Conservation (phyloP, 2,888 invertebrate genomes). For the Agrotis exclamationis region DNA sequence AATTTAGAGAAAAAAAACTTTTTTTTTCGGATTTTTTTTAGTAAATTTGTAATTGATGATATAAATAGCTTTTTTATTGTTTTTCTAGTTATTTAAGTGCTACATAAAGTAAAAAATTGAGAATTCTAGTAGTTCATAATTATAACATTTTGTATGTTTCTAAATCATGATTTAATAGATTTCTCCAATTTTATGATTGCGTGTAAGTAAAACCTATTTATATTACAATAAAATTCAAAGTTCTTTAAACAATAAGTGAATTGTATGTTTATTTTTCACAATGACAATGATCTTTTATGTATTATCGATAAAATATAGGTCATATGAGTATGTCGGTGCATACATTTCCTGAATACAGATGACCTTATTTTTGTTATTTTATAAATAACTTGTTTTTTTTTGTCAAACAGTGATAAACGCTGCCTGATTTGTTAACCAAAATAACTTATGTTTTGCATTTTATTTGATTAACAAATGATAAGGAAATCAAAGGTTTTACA, state of each 20-base stretch:
- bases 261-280: constrained; percentile 5
- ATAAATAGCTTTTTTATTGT: not conserved
- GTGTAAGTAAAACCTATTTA: not conserved
- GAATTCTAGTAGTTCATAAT: not conserved
- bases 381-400: constrained; percentile 60
- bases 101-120: not conserved
- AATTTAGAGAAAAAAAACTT: not conserved
- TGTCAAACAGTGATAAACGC: constrained; percentile 44
- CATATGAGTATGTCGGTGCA: constrained; percentile 38
- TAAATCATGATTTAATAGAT: not conserved
- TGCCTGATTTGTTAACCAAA: constrained; percentile 34
- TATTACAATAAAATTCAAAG: constrained; percentile 2
- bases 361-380: constrained; percentile 72
- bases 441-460: not conserved
- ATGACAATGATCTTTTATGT: constrained; percentile 29
- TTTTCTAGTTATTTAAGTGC: not conserved
- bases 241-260: constrained; percentile 8
- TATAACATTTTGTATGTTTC: not conserved
- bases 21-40: not conserved
- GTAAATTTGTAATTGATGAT: not conserved
- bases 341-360: constrained; percentile 72
- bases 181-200: not conserved
- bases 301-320: constrained; percentile 55
- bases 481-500: not conserved
- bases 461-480: constrained; percentile 10